A percentile compares a stretch with the other conserved stretches of the same genome.
Evolutionary conservation across 2,797 vertebrate species (phyloP).

Genomic region (Eidolon dupreanum): DNA sequence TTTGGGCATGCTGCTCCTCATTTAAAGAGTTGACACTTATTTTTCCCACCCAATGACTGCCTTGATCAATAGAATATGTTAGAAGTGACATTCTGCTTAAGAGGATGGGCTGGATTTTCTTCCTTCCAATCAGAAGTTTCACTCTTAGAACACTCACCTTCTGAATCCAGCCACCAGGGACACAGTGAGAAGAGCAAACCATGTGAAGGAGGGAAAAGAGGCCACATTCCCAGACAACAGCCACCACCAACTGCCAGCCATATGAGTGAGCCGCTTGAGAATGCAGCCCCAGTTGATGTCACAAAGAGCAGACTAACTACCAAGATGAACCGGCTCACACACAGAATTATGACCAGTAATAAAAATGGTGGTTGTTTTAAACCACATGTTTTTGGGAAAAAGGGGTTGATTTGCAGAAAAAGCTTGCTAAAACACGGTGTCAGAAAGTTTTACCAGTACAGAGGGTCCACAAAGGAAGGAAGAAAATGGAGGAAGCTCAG

Average conservation of each 20-base stretch:
- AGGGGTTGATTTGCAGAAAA: neutral
- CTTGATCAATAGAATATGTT: neutral
- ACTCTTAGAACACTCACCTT: neutral
- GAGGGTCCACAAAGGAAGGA: neutral
- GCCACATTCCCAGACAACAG: neutral
- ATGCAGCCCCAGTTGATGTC: neutral
- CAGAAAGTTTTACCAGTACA: neutral
- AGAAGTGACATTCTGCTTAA: neutral
- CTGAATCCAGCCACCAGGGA: neutral
- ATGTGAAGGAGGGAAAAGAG: neutral
- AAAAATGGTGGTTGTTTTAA: slow-evolving; percentile 12
- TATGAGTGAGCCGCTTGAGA: neutral
- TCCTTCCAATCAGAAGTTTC: slow-evolving; percentile 27
- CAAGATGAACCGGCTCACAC: neutral
- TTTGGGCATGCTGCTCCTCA: neutral
- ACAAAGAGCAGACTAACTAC: neutral
- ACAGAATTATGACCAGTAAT: neutral
- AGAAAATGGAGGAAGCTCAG: neutral
- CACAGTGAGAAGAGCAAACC: neutral
- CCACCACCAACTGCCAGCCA: neutral
- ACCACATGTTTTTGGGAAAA: neutral
- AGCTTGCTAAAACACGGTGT: neutral
- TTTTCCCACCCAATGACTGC: neutral
- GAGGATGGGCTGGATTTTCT: neutral
- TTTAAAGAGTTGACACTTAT: neutral